Conservation (phyloP, 2,113 vertebrate species). For the Catagonus wagneri region DNA sequence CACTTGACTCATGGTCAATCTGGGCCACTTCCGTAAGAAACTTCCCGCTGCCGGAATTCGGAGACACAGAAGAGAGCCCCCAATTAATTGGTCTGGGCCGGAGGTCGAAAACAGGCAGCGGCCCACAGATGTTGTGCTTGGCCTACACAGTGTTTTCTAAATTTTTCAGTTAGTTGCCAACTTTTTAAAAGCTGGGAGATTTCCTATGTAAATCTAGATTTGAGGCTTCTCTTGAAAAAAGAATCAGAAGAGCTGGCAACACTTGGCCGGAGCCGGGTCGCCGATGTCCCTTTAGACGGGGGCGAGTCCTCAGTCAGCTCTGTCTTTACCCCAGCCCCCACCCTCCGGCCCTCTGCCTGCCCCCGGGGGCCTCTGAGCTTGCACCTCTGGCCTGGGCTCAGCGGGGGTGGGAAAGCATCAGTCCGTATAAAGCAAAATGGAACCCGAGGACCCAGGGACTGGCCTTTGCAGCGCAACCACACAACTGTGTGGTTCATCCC, state of each 20-base stretch:
- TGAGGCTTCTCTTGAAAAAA: not conserved
- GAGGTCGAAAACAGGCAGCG: constrained; percentile 66
- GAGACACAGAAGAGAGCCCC: constrained; percentile 67
- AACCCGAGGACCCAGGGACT: not conserved
- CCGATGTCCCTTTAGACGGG: not conserved
- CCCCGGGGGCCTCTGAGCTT: not conserved
- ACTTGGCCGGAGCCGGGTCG: not conserved
- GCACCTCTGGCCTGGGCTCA: not conserved
- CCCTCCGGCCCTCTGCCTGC: not conserved
- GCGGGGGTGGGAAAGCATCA: not conserved
- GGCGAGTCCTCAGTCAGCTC: not conserved
- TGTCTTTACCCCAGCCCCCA: not conserved
- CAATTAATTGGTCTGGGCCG: constrained; percentile 60
- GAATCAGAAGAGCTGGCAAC: not conserved
- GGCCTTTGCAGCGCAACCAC: not conserved
- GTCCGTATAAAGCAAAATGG: not conserved
- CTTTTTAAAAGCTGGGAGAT: constrained; percentile 61
- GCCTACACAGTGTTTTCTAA: constrained; percentile 23
- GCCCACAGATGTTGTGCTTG: constrained; percentile 73
- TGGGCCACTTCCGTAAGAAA: constrained; percentile 35
- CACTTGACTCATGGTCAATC: constrained; percentile 25
- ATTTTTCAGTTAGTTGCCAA: constrained; percentile 53
- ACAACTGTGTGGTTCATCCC: fast-evolving
- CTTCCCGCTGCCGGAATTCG: constrained; percentile 42
- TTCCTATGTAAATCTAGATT: constrained; percentile 45